Evolutionary conservation across 2,113 vertebrate genomes (phyloP), one percentile per base, ranked within the genome.

Genomic region (Myotis brandtii): DNA sequence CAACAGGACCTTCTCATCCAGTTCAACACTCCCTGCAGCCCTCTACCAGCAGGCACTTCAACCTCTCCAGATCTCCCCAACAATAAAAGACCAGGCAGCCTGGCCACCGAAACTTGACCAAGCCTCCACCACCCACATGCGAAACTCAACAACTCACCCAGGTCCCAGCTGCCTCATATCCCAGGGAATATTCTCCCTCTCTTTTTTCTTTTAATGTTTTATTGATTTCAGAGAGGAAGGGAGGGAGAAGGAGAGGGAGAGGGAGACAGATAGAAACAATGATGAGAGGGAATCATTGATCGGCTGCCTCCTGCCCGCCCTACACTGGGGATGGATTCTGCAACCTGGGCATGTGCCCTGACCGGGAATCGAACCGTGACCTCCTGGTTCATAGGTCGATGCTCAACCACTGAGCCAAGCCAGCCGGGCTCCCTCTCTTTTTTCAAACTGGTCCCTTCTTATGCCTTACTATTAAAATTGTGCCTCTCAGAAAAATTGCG

Each of bases 391-490:
- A 27, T 62, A 62, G 59, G 23, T 62, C 25, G 10, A 62, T 62
- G 23, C 23, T 27, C 59, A 62, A 11, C 25, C 59, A 27, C 59
- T 62, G 59, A 62, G 59, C 59, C 59, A 62, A 1, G 20, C 23
- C 21, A 59, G 56, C 56, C 21, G 3, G 56, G 23, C 62, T 85
- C 12, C 64, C 17, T 86, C 37, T 67, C 59, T 67, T 54, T 18
- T 27, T 12, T 2, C 52, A 43, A 66, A 72, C 6, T 4, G 14
- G 88, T 73, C 77, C 77, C 56, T 82, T 86, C 72, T 17, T 82
- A 79, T 40, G 64, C 48, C 86, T 92, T 70, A 40, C 82, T 89
- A 23, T 85, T 90, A 85, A 64, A 88, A 77, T 43, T 50, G 86
- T 0, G 11, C 67, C 73, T 94, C 88, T 95, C 67, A 62, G 85